Percentiles rank a stretch among this genome's conserved stretches.
phyloP scores from a whole-genome alignment of 2,888 invertebrate genomes.

The Catocala nupta region DNA sequence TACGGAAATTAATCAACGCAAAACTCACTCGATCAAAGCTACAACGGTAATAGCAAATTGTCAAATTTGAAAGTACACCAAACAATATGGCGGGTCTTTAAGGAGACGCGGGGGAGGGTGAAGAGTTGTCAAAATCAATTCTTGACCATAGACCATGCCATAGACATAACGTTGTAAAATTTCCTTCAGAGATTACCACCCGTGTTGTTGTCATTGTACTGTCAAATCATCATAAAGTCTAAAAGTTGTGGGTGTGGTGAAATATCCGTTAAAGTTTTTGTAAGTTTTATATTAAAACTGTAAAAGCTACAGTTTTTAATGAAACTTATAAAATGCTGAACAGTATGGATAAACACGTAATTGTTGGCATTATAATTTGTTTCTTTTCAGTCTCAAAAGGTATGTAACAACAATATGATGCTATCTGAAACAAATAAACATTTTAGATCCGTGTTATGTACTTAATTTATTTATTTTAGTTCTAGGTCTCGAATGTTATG shows the following conservation, averaged over 20 bases:
- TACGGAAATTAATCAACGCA: no score
- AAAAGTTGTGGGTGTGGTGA: conserved; percentile 12
- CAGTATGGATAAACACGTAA: conserved; percentile 32
- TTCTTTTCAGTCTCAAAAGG: conserved; percentile 45
- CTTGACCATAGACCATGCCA: no score
- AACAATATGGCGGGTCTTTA: no score
- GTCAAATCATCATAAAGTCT: no score
- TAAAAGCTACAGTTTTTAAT: background rate
- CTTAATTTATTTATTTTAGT: conserved; percentile 70
- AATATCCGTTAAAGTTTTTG: conserved; percentile 7
- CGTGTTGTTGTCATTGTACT: no score
- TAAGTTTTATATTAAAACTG: background rate
- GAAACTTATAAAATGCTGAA: background rate
- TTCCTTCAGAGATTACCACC: no score
- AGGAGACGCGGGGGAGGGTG: no score
- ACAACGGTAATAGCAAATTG: no score
- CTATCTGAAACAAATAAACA: background rate
- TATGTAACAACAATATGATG: conserved; percentile 19
- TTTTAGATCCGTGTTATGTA: background rate
- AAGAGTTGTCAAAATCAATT: no score
- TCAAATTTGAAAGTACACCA: no score
- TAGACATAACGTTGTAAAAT: no score
- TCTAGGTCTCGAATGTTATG: conserved; percentile 95
- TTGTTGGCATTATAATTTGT: conserved; percentile 27
- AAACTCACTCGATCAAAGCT: no score